Conservation (phyloP, 2,797 vertebrate genomes). For the Otus scops region DNA sequence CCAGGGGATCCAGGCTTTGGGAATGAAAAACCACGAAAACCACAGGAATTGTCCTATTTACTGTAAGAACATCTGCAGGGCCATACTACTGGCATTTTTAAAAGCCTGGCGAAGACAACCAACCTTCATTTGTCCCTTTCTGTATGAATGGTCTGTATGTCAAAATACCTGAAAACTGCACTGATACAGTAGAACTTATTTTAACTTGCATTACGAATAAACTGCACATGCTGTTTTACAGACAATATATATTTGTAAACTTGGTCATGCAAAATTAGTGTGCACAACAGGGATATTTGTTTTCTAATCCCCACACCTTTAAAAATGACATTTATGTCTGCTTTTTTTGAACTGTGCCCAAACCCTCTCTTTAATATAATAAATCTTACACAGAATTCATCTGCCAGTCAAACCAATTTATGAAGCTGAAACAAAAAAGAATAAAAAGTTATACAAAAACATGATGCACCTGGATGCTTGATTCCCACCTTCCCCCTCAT, state of each 20-base stretch:
- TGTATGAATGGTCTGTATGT: slow-evolving; percentile 46
- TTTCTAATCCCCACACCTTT: slow-evolving; percentile 62
- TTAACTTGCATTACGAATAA: slow-evolving; percentile 75
- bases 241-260: slow-evolving; percentile 80
- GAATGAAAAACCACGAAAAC: neutral
- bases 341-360: slow-evolving; percentile 66
- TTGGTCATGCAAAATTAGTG: slow-evolving; percentile 81
- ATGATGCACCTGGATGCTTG: slow-evolving; percentile 51
- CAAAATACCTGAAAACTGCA: slow-evolving; percentile 74
- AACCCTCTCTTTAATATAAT: slow-evolving; percentile 70
- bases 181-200: slow-evolving; percentile 68
- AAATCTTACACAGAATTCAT: slow-evolving; percentile 76
- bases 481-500: neutral
- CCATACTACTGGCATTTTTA: slow-evolving; percentile 11
- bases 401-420: slow-evolving; percentile 75
- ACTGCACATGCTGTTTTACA: slow-evolving; percentile 82
- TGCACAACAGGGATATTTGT: slow-evolving; percentile 67
- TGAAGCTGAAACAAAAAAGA: slow-evolving; percentile 74
- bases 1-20: neutral
- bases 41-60: slow-evolving; percentile 11
- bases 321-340: slow-evolving; percentile 66
- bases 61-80: slow-evolving; percentile 50
- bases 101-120: slow-evolving; percentile 55
- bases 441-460: slow-evolving; percentile 78
- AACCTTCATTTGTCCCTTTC: neutral